These are phyloP conservation scores for Rhyacichthys aspro DNA, from an alignment of 2,797 vertebrate genomes.

Conservation along the genomic window DNA sequence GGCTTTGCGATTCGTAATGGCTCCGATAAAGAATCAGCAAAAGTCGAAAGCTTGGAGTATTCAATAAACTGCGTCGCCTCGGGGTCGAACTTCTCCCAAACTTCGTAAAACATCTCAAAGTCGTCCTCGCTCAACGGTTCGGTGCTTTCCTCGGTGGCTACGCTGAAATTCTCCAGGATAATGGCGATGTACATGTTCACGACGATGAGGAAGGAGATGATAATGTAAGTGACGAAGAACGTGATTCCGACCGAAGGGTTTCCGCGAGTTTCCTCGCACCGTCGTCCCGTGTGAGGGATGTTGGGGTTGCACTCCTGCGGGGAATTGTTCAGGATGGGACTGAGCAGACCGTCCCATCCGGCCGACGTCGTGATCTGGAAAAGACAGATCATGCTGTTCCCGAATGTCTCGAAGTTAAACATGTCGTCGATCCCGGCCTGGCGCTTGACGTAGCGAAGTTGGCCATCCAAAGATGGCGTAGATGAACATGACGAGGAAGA, in stretches of 20 bases:
- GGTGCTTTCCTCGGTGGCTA: conserved; percentile 97
- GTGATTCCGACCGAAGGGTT: conserved; percentile 95
- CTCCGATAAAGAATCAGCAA: conserved; percentile 92
- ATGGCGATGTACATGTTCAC: conserved; percentile 99
- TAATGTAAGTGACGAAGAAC: conserved; percentile 97
- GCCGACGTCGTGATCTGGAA: conserved; percentile 98
- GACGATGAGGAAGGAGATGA: conserved; percentile 97
- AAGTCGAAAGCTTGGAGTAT: conserved; percentile 91
- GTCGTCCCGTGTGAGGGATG: conserved; percentile 86
- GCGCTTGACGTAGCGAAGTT: conserved; percentile 96
- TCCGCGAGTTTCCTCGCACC: conserved; percentile 90
- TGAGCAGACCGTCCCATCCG: conserved; percentile 94
- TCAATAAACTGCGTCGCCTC: conserved; percentile 98
- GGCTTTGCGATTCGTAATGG: conserved; percentile 93
- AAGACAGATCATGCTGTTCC: conserved; percentile 98
- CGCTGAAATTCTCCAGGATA: conserved; percentile 98
- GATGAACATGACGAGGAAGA: conserved; percentile 98
- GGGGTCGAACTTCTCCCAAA: conserved; percentile 96
- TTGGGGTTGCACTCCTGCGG: conserved; percentile 89
- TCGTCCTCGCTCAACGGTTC: conserved; percentile 97
- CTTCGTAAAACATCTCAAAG: conserved; percentile 99
- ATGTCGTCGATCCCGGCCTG: conserved; percentile 94
- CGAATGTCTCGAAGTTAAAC: conserved; percentile 99
- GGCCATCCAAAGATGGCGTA: conserved; percentile 99
- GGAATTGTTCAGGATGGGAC: conserved; percentile 93